A percentile compares a stretch with the other conserved stretches of the same genome.
Evolutionary conservation across 2,113 vertebrate species (phyloP).

Genomic region (Coryphaenoides rupestris): DNA sequence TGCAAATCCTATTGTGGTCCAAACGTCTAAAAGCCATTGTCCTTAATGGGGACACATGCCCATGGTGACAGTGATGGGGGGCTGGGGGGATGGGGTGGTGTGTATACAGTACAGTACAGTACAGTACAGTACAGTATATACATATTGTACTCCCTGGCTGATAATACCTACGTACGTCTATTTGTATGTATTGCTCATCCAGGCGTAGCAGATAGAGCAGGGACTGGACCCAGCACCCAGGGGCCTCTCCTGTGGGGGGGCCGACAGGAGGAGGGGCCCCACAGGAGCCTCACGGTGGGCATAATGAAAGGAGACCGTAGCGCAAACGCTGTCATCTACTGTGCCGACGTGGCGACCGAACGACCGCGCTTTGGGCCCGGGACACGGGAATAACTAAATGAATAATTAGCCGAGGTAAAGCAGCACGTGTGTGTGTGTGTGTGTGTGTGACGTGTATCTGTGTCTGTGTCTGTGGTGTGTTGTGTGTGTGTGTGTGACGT

Average conservation of each 20-base stretch:
- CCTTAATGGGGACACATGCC: slow-evolving; percentile 20
- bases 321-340: slow-evolving; percentile 52
- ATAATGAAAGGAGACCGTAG: slow-evolving; percentile 48
- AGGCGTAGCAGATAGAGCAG: slow-evolving; percentile 46
- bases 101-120: slow-evolving; percentile 41
- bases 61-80: neutral
- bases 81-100: slow-evolving; percentile 9
- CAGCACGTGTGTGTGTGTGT: slow-evolving; percentile 16
- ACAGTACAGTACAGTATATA: no score
- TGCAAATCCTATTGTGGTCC: slow-evolving; percentile 50
- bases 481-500: slow-evolving; percentile 14
- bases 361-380: slow-evolving; percentile 33
- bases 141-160: slow-evolving; percentile 35
- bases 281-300: slow-evolving; percentile 51
- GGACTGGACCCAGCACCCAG: slow-evolving; percentile 43
- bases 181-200: slow-evolving; percentile 57
- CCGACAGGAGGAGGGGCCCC: slow-evolving; percentile 42
- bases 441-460: no score
- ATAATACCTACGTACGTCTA: slow-evolving; percentile 41
- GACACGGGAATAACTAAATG: slow-evolving; percentile 7
- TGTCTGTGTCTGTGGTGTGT: slow-evolving; percentile 21
- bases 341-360: slow-evolving; percentile 40
- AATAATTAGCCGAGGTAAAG: slow-evolving; percentile 15
- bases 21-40: slow-evolving; percentile 36
- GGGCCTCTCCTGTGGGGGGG: slow-evolving; percentile 40